A percentile compares a stretch with the other conserved stretches of the same genome.
Conservation (phyloP, 2,797 vertebrate genomes). For the Ataeniobius toweri region DNA sequence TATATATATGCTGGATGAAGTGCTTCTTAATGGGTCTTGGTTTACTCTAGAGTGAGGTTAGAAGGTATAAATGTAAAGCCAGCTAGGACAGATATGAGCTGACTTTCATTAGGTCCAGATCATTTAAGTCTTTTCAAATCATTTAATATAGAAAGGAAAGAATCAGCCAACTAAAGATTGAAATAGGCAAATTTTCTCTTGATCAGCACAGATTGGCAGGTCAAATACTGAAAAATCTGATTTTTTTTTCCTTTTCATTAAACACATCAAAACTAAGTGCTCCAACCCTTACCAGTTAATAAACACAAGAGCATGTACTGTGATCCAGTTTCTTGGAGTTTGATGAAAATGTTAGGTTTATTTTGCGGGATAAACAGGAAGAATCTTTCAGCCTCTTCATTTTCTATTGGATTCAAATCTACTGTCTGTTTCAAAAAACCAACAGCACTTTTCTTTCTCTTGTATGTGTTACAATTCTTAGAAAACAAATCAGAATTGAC, state of each 20-base stretch:
- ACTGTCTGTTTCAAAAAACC: neutral
- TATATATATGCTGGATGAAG: constrained; percentile 51
- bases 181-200: neutral
- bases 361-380: neutral
- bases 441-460: neutral
- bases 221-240: neutral
- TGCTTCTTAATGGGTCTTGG: constrained; percentile 46
- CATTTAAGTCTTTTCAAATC: constrained; percentile 41
- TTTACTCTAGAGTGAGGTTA: constrained; percentile 33
- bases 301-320: neutral
- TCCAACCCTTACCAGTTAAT: neutral
- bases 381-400: neutral
- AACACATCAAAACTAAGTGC: neutral
- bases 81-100: constrained; percentile 37
- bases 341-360: neutral
- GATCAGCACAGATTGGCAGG: neutral
- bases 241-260: neutral
- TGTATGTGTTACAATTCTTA: fast-evolving
- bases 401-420: neutral
- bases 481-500: neutral
- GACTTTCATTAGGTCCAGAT: constrained; percentile 51
- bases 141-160: neutral
- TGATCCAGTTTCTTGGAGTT: neutral
- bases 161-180: neutral
- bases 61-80: constrained; percentile 50